These are phyloP conservation scores for Gastrophysa polygoni DNA, from an alignment of 2,888 invertebrate genomes.

Conservation along the genomic window DNA sequence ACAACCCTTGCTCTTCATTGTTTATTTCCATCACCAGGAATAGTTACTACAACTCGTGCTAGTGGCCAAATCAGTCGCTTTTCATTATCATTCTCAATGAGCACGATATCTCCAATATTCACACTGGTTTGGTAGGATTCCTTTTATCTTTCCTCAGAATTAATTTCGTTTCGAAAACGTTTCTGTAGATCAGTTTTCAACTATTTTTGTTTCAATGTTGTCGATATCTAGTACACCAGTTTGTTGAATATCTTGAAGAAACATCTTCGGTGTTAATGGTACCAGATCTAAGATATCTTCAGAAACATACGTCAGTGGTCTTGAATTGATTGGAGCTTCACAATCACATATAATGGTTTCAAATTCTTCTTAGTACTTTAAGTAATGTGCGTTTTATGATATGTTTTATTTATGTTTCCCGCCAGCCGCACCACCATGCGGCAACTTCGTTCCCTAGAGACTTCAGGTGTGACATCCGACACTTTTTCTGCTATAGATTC, in stretches of 20 bases:
- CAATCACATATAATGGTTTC: constrained; percentile 1
- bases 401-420: neutral
- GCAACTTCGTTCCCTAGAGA: no score
- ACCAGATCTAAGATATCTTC: constrained; percentile 1
- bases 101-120: constrained; percentile 11
- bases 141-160: neutral
- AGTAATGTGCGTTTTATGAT: neutral
- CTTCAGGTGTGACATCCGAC: no score
- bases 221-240: constrained; percentile 17
- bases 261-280: constrained; percentile 4
- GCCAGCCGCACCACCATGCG: neutral
- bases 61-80: constrained; percentile 18
- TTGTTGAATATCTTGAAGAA: constrained; percentile 1
- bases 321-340: constrained; percentile 10
- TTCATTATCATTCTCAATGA: constrained; percentile 9
- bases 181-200: constrained; percentile 2
- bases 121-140: neutral
- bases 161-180: constrained; percentile 14
- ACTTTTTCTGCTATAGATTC: no score
- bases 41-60: constrained; percentile 7
- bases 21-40: no score
- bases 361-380: constrained; percentile 1
- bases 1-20: no score
- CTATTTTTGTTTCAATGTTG: neutral
- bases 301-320: constrained; percentile 9